These are phyloP conservation scores for Oncorhynchus nerka DNA, from an alignment of 2,113 vertebrate species.

Conservation along the genomic window DNA sequence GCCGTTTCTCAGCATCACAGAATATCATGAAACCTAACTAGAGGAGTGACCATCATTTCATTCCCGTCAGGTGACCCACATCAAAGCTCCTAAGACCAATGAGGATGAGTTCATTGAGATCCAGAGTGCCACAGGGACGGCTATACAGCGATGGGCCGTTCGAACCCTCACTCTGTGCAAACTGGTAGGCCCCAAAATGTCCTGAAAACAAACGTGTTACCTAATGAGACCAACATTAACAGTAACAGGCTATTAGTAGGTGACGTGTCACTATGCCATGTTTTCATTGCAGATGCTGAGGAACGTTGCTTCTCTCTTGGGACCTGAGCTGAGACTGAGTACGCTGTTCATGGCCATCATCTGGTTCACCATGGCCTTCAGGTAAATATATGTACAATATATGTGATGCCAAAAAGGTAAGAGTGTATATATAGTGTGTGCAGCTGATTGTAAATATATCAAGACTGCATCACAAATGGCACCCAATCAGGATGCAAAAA, in stretches of 20 bases:
- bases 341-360: constrained; percentile 91
- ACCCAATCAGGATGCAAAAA: too few species aligned
- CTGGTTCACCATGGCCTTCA: constrained; percentile 97
- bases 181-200: constrained; percentile 74
- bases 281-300: constrained; percentile 78
- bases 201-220: not conserved
- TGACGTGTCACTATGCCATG: too few species aligned
- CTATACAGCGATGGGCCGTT: constrained; percentile 89
- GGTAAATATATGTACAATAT: constrained; percentile 63
- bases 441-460: too few species aligned
- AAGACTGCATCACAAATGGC: too few species aligned
- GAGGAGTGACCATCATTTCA: not conserved
- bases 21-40: not conserved
- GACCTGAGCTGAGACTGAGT: constrained; percentile 83
- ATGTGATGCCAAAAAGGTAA: too few species aligned
- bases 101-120: constrained; percentile 96
- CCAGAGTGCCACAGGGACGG: constrained; percentile 88
- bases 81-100: constrained; percentile 90
- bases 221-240: not conserved
- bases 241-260: too few species aligned
- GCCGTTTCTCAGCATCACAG: not conserved
- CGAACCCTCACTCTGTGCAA: constrained; percentile 83
- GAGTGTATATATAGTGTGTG: too few species aligned
- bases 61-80: constrained; percentile 84
- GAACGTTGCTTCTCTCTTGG: constrained; percentile 84